Percentiles rank a stretch among this genome's conserved stretches.
Evolutionary conservation across 2,113 vertebrate genomes (phyloP).

Genomic region (Condylura cristata): DNA sequence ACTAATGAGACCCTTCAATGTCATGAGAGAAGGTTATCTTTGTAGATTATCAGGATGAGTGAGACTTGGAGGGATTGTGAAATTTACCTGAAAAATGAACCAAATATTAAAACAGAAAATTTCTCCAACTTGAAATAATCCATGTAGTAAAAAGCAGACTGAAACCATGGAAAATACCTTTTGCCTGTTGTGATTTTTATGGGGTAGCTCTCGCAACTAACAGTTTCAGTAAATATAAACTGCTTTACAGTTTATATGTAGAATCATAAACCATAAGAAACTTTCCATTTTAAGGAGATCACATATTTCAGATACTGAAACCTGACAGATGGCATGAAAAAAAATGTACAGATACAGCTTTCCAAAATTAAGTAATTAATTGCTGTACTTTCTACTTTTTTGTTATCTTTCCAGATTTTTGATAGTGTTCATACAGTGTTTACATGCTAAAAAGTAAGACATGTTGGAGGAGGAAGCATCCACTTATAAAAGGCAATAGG

Average conservation of each 20-base stretch:
- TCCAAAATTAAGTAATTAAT: background rate
- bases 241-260: too few species aligned
- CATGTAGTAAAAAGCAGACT: background rate
- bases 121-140: background rate
- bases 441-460: background rate
- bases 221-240: background rate
- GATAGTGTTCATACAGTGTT: background rate
- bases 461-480: background rate
- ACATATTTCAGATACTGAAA: conserved; percentile 19
- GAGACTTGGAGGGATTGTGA: background rate
- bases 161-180: background rate
- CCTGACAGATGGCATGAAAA: background rate
- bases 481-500: background rate
- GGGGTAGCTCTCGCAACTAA: background rate
- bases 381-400: background rate
- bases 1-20: background rate
- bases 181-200: background rate
- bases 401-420: conserved; percentile 17
- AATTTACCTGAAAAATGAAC: background rate
- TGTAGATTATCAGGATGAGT: background rate
- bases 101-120: background rate
- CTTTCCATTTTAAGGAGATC: background rate
- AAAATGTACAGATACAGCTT: background rate
- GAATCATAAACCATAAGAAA: background rate
- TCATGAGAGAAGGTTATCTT: background rate